Evolutionary conservation across 2,797 vertebrate genomes (phyloP).

Genomic region (Cercopithecus petaurista): DNA sequence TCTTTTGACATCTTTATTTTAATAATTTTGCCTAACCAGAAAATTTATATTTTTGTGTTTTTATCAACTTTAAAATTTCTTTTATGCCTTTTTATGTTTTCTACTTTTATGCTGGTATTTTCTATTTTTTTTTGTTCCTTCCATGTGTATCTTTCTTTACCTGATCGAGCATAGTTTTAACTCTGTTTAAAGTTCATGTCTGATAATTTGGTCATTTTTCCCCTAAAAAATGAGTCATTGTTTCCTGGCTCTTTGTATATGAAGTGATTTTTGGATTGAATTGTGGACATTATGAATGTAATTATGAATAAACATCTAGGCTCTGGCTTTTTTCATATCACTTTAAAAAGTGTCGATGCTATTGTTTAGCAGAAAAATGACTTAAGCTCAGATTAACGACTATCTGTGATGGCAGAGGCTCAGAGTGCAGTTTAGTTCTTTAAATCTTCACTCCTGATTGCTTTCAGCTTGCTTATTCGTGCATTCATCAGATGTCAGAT

Average conservation of each 20-base stretch:
- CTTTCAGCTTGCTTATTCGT: background rate
- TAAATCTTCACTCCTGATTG: background rate
- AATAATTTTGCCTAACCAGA: background rate
- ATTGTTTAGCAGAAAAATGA: background rate
- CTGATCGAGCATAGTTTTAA: background rate
- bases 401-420: background rate
- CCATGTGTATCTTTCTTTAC: background rate
- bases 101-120: background rate
- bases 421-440: background rate
- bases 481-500: background rate
- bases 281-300: background rate
- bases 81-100: background rate
- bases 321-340: background rate
- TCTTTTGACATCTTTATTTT: background rate
- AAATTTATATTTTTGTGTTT: background rate
- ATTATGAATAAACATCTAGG: background rate
- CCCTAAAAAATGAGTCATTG: background rate
- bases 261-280: background rate
- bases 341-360: background rate
- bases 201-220: background rate
- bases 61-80: background rate
- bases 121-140: background rate
- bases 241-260: background rate
- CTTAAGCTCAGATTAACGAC: background rate
- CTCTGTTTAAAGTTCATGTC: background rate